phyloP scores from a whole-genome alignment of 2,797 vertebrate species.

The Paratrypauchen microcephalus region DNA sequence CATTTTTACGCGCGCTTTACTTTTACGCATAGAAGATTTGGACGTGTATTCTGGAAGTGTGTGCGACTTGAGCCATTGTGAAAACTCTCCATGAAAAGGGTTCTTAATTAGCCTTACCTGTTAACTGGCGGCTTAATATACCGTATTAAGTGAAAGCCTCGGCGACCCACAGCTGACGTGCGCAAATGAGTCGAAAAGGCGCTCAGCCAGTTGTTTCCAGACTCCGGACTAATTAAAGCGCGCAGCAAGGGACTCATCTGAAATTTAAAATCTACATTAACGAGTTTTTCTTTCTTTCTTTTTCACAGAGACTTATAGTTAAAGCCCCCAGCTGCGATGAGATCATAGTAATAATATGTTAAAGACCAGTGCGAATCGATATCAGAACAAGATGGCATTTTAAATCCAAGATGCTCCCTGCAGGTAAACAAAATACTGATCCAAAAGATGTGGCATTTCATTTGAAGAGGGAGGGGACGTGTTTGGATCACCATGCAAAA shows the following conservation, averaged over 20 bases:
- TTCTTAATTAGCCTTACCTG: slow-evolving; percentile 48
- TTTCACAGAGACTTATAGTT: slow-evolving; percentile 41
- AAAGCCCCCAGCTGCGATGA: slow-evolving; percentile 2
- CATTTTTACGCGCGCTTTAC: slow-evolving; percentile 20
- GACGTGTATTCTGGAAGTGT: slow-evolving; percentile 12
- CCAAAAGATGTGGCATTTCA: slow-evolving; percentile 40
- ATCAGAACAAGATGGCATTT: not conserved
- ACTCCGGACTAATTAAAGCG: slow-evolving; percentile 47
- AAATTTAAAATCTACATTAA: slow-evolving; percentile 31
- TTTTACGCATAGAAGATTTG: slow-evolving; percentile 25
- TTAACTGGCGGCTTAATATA: slow-evolving; percentile 37
- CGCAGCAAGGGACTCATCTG: slow-evolving; percentile 30
- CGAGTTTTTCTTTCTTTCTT: slow-evolving; percentile 15
- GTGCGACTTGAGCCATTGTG: slow-evolving; percentile 17
- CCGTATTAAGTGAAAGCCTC: slow-evolving; percentile 22
- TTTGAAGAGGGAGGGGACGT: slow-evolving; percentile 3
- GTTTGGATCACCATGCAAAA: not conserved
- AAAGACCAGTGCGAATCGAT: slow-evolving; percentile 12
- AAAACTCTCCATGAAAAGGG: slow-evolving; percentile 35
- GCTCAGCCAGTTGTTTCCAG: slow-evolving; percentile 33
- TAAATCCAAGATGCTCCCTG: slow-evolving; percentile 22
- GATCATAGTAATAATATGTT: not conserved
- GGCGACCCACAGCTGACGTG: slow-evolving; percentile 46
- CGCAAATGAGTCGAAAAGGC: slow-evolving; percentile 32
- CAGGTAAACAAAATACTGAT: slow-evolving; percentile 22